Conservation (phyloP, 2,797 vertebrate genomes). For the Oophaga sylvatica region DNA sequence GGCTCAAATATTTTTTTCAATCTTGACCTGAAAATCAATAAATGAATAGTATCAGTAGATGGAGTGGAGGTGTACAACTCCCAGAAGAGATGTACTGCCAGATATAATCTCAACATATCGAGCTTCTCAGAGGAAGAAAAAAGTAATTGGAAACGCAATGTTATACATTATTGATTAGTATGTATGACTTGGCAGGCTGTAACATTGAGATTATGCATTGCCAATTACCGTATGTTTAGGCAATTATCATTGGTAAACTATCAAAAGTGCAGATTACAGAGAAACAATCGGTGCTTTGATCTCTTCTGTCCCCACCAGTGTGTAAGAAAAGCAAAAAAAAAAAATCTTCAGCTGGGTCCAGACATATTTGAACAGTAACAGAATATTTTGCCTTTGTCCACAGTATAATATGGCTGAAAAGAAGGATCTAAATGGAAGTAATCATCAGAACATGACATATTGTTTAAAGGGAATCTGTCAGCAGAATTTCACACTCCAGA, state of each 20-base stretch:
- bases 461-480: too few relatives aligned
- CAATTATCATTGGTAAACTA: conserved; percentile 55
- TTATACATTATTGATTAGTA: conserved; percentile 38
- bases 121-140: conserved; percentile 22
- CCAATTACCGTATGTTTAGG: conserved; percentile 32
- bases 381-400: too few relatives aligned
- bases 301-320: neutral
- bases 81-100: neutral
- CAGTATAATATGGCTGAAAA: too few relatives aligned
- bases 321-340: neutral
- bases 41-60: conserved; percentile 10
- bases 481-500: too few relatives aligned
- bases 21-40: conserved; percentile 7
- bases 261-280: conserved; percentile 43
- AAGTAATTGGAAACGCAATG: conserved; percentile 30
- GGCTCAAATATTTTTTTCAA: neutral
- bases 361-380: too few relatives aligned
- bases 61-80: neutral
- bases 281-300: conserved; percentile 38
- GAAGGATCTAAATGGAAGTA: too few relatives aligned
- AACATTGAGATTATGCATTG: conserved; percentile 48
- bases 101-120: conserved; percentile 41
- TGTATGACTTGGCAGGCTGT: conserved; percentile 36
- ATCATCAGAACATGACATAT: too few relatives aligned
- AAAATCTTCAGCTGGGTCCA: neutral